Evolutionary conservation across 2,888 invertebrate genomes (phyloP), one percentile per base, ranked within the genome.

Genomic region (Spilosoma lubricipeda): DNA sequence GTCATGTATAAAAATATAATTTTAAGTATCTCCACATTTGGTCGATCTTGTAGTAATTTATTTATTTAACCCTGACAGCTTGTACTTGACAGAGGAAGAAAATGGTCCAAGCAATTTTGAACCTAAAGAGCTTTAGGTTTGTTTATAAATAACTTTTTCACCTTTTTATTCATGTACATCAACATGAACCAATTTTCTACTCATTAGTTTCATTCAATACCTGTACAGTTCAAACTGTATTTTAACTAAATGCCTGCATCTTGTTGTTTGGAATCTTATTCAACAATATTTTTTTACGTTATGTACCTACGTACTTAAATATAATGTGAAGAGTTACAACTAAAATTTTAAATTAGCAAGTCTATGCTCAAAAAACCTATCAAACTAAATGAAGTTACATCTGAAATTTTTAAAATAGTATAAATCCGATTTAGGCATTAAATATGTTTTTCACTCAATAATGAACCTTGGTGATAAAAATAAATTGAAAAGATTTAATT

Each of bases 1-100:
- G 78, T 85, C 83, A 85, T 77, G 72, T 23, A 70, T 66, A 33
- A 69, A 77, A 80, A 74, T 77, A 73, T 74, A 72, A 67, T 72
- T 76, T 67, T 64, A 70, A 71, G 67, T 78, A 71, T 67, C 59
- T 52, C 72, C 75, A 79, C 11, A 76, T 79, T 83, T 73, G 74
- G 71, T 30, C 36, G 59, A 66, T 71, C 71, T 80, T 73, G 36
- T 59, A 36, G 59, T 75, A 52, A 67, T 75, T 78, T 80, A 76
- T 79, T 80, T 76, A 63, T 77, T 76, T 78, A 78, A 77, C 80
- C 80, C 79, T 82, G 77, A 77, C 30, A 56, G 65, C 42, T 65
- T 65, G n/a, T 75, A 72, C 67, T 74, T 76, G 42, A 79, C 23
- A 70, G 30, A 48, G 33, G 18, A 63, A n/a, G 65, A 70, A 70